These are phyloP conservation scores for Standfussiana lucernea DNA, from an alignment of 2,888 invertebrate genomes.

Conservation along the genomic window DNA sequence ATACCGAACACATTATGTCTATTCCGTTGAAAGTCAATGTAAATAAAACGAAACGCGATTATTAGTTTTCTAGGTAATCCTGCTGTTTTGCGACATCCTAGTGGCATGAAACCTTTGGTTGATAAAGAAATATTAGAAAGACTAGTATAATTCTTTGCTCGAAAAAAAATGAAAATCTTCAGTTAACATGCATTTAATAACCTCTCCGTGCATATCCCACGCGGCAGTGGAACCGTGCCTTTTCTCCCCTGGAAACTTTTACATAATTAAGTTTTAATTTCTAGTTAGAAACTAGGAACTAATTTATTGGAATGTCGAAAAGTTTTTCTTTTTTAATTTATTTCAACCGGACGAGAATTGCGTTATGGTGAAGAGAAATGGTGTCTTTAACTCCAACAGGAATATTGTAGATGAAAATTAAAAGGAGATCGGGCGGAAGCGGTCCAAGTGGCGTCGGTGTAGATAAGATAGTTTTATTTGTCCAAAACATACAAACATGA, in stretches of 20 bases:
- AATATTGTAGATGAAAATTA: neutral
- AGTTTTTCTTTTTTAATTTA: slow-evolving; percentile 23
- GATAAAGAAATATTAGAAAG: neutral
- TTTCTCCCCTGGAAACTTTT: slow-evolving; percentile 34
- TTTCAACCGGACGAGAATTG: neutral
- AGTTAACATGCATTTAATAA: neutral
- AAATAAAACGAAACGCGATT: no score
- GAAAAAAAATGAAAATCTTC: neutral
- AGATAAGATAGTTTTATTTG: no score
- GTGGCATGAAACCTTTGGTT: no score
- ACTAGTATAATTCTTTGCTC: neutral
- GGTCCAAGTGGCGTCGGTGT: no score
- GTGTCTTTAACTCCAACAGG: neutral
- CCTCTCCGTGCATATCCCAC: neutral
- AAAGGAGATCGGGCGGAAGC: no score
- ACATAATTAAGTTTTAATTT: slow-evolving; percentile 57
- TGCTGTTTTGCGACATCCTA: no score
- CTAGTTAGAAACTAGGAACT: slow-evolving; percentile 50
- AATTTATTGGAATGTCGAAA: slow-evolving; percentile 55
- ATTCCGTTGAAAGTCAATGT: no score
- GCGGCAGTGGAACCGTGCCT: slow-evolving; percentile 8
- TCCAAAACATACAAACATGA: no score
- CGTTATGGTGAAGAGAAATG: slow-evolving; percentile 15
- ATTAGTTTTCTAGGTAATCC: no score
- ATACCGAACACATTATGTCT: neutral